phyloP scores from a whole-genome alignment of 2,888 invertebrate species.

The Melanotus villosus region DNA sequence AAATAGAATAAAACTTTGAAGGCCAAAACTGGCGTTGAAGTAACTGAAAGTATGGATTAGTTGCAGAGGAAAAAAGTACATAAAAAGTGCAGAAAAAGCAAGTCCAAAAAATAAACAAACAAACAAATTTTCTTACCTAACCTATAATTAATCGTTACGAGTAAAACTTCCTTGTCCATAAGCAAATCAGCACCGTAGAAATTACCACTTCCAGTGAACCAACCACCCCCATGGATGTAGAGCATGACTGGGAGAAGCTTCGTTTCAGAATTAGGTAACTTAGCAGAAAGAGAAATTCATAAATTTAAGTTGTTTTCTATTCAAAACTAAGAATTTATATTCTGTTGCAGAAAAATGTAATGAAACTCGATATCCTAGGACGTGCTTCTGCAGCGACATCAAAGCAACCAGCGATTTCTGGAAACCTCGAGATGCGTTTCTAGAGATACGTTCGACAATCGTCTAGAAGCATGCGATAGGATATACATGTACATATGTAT shows the following conservation, averaged over 20 bases:
- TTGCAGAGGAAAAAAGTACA: too few species aligned
- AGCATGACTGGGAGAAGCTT: slow-evolving; percentile 78
- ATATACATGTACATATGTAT: too few species aligned
- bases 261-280: slow-evolving; percentile 76
- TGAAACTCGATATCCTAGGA: too few species aligned
- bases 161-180: slow-evolving; percentile 78
- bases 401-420: too few species aligned
- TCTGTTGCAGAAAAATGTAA: background rate
- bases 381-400: too few species aligned
- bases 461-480: too few species aligned
- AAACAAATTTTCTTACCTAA: slow-evolving; percentile 44
- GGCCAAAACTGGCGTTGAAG: too few species aligned
- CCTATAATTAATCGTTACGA: slow-evolving; percentile 65
- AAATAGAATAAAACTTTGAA: too few species aligned
- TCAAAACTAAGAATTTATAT: background rate
- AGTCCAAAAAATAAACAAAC: too few species aligned
- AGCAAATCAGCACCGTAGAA: slow-evolving; percentile 82
- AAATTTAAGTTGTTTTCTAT: background rate
- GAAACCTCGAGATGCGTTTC: too few species aligned
- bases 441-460: too few species aligned
- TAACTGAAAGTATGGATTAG: too few species aligned
- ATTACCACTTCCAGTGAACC: slow-evolving; percentile 79
- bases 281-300: slow-evolving; percentile 18
- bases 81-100: background rate
- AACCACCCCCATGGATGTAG: slow-evolving; percentile 83